Base-by-base conservation (phyloP, 2,113 vertebrate genomes). In the Egretta garzetta region DNA sequence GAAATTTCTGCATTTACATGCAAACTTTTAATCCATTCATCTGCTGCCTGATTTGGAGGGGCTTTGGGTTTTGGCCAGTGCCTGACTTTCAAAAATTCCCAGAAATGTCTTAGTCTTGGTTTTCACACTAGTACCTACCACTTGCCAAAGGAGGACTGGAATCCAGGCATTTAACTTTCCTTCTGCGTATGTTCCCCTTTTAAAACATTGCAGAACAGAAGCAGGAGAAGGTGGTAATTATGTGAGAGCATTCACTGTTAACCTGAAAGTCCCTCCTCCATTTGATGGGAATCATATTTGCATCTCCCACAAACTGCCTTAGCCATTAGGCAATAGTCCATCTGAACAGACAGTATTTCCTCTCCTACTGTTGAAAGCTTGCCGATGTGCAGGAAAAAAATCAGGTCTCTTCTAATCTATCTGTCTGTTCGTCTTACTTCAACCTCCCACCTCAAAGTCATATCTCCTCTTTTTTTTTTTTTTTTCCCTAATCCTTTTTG, bases 361-460 rank as follows among this genome's bases (percentile, higher is more conserved):
- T 71, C 50, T 90, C 10, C 19, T 77, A 14, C 28, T 74, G 14
- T 32, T 83, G 75, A 88, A 77, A 59, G 35, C 32, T 72, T 82
- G 39, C 33, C 17, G 5, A 70, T 58, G 50, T 62, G 24, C 32
- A 73, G 86, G 35, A 62, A 85, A 60, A 86, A 92, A 49, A 52
- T 70, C 50, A 92, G 11, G 23, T 30, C 43, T 75, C 47, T 91
- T 84, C 43, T 67, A 47, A 91, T 82, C n/a, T 67, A 5, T 62
- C 43, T 80, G 43, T 91, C 89, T 84, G 26, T 83, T 72, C 39
- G 55, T 91, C 55, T 86, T 72, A 86, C 39, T 83, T 94, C 64
- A 91, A 43, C 55, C 47, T 96, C 52, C 52, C 35, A 81, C 84
- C 76, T 94, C 86, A 84, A 80, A 93, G 62, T 91, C 76, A 71